Evolutionary conservation across 37 sponge, comb jelly and placozoan genomes (phyloP).

Genomic region (Axinella damicornis): DNA sequence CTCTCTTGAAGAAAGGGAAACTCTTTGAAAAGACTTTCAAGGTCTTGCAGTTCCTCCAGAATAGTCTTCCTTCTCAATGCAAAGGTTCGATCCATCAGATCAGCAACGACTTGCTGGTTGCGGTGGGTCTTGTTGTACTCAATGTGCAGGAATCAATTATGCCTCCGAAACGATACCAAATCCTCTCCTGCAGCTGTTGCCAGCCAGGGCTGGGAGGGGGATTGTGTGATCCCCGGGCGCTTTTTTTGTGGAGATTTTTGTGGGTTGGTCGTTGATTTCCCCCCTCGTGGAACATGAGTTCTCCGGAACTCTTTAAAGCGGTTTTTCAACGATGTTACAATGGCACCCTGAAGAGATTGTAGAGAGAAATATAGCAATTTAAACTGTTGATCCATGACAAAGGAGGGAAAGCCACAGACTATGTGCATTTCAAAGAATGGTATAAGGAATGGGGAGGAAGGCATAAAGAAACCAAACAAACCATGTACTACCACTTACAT

Average conservation of each 20-base stretch:
- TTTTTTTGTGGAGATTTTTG: background rate
- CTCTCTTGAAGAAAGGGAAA: background rate
- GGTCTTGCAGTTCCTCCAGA: background rate
- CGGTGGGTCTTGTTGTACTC: constrained; percentile 3
- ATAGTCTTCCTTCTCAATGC: background rate
- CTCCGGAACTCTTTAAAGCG: constrained; percentile 25
- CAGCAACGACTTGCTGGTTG: background rate
- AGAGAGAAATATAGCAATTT: background rate
- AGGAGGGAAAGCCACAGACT: no score
- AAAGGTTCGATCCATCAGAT: constrained; percentile 19
- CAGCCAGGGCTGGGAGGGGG: background rate
- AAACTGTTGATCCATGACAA: no score
- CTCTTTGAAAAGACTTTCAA: background rate
- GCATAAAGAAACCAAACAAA: no score
- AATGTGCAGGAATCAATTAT: background rate
- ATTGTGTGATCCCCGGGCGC: background rate
- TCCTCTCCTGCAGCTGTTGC: no score
- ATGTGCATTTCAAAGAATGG: no score
- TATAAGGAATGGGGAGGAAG: no score
- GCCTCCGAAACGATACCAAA: background rate
- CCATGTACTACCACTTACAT: background rate
- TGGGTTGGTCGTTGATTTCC: background rate
- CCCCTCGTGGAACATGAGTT: background rate
- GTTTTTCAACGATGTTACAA: background rate
- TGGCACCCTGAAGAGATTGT: constrained; percentile 4